Conservation (phyloP, 2,797 vertebrate species). For the Rachycentron canadum region DNA sequence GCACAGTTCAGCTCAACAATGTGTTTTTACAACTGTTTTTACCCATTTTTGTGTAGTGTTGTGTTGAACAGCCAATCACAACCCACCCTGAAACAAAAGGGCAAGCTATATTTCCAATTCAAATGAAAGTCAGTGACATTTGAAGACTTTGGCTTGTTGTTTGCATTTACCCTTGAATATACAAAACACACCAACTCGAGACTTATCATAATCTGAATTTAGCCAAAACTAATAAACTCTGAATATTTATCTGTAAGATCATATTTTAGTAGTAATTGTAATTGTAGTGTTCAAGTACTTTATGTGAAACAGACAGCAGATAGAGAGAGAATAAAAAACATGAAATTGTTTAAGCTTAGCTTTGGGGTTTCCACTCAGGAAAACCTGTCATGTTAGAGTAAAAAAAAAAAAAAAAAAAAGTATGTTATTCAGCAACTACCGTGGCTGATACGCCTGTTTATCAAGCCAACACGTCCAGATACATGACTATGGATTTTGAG, state of each 20-base stretch:
- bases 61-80: neutral
- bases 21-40: neutral
- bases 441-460: neutral
- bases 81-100: neutral
- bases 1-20: neutral
- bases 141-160: conserved; percentile 27
- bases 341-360: conserved; percentile 17
- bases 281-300: conserved; percentile 41
- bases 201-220: neutral
- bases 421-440: neutral
- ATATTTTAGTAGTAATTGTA: neutral
- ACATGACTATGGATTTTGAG: neutral
- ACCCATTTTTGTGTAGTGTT: neutral
- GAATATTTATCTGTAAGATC: neutral
- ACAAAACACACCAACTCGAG: conserved; percentile 3
- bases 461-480: neutral
- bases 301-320: conserved; percentile 1
- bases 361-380: conserved; percentile 29
- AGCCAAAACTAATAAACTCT: neutral
- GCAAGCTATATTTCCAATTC: neutral
- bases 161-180: neutral
- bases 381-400: conserved; percentile 21
- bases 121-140: conserved; percentile 11
- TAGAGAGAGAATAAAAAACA: neutral
- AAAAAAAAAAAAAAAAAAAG: conserved; percentile 3